Evolutionary conservation across 1,140 invertebrate genomes (phyloP).

Genomic region (Brachionus koreanus): DNA sequence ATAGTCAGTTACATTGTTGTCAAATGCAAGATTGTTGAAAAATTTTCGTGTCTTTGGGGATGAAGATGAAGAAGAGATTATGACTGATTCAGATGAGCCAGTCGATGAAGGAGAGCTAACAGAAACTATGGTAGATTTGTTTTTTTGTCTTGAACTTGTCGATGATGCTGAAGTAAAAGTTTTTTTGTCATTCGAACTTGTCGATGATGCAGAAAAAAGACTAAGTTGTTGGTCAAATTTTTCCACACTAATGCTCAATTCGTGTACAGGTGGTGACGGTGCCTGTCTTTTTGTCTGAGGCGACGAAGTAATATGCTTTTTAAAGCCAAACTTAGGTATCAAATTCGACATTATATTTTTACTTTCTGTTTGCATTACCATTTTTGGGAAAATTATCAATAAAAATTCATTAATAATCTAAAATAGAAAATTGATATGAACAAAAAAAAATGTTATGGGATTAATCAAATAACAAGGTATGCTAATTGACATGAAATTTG

Average conservation of each 20-base stretch:
- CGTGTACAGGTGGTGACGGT: neutral
- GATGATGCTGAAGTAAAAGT: neutral
- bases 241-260: constrained; percentile 1
- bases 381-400: neutral
- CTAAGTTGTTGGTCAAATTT: neutral
- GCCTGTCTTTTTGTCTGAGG: neutral
- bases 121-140: neutral
- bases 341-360: constrained; percentile 14
- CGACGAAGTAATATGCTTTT: neutral
- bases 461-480: neutral
- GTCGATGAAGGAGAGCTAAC: constrained; percentile 10
- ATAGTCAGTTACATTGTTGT: neutral
- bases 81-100: constrained; percentile 1
- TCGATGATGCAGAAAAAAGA: neutral
- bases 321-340: neutral
- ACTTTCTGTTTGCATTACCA: constrained; percentile 24
- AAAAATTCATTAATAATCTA: neutral
- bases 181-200: neutral
- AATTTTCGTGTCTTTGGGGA: constrained; percentile 9
- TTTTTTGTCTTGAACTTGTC: neutral
- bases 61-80: neutral
- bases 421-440: neutral
- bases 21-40: neutral
- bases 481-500: neutral
- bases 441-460: neutral